Percentiles rank a stretch among this genome's conserved stretches.
These are phyloP conservation scores for Thalassaphorura encarpata DNA, from an alignment of 1,140 invertebrate genomes.

Conservation along the genomic window DNA sequence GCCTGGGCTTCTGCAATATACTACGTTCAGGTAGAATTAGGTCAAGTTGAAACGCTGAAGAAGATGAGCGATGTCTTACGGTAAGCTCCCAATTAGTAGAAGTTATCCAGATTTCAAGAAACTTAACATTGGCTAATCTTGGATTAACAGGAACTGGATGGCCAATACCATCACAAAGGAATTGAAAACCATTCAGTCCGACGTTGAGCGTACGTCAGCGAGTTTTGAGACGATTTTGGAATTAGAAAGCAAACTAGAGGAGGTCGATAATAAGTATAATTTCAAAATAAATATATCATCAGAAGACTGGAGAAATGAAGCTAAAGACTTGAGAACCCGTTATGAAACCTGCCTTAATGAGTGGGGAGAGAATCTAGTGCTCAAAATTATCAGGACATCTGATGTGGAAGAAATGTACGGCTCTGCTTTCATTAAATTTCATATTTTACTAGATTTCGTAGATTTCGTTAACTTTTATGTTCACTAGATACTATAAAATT, in stretches of 20 bases:
- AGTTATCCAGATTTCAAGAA: no score
- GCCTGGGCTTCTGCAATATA: constrained; percentile 20
- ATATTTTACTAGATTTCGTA: neutral
- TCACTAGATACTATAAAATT: constrained; percentile 8
- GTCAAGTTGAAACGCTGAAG: constrained; percentile 8
- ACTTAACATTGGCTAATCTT: no score
- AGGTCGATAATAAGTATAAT: neutral
- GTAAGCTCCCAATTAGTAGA: no score
- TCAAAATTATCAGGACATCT: constrained; percentile 4
- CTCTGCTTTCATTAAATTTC: neutral
- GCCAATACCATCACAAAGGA: neutral
- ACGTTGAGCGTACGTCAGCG: neutral
- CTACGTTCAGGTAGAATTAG: constrained; percentile 18
- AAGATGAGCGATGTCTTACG: constrained; percentile 12
- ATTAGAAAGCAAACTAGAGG: neutral
- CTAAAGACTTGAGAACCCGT: neutral
- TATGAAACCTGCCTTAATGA: constrained; percentile 6
- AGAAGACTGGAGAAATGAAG: neutral
- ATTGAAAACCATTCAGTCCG: neutral
- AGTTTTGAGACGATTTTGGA: constrained; percentile 1
- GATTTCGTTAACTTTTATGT: neutral
- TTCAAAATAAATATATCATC: neutral
- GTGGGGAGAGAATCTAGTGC: constrained; percentile 11
- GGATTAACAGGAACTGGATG: neutral
- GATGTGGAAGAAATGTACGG: constrained; percentile 20